Conservation (phyloP, 2,888 invertebrate species). For the Dyspetes luteomarginatus region DNA sequence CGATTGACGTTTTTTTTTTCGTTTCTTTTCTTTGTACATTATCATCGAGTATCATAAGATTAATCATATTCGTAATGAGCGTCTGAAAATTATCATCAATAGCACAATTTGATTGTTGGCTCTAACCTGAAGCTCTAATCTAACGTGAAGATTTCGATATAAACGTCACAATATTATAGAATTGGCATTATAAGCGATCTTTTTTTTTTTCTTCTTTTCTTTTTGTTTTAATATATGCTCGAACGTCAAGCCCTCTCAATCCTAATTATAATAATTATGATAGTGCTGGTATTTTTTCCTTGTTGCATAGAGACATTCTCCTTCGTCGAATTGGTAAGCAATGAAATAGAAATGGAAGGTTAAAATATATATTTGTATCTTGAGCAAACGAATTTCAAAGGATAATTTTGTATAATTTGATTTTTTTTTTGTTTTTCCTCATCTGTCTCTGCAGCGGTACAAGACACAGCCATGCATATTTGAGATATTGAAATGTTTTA, state of each 20-base stretch:
- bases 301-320: slow-evolving; percentile 80
- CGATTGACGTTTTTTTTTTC: slow-evolving; percentile 36
- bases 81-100: neutral
- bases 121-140: neutral
- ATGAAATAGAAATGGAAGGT: slow-evolving; percentile 79
- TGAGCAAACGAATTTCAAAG: slow-evolving; percentile 12
- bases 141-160: neutral
- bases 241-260: neutral
- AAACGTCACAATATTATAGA: slow-evolving; percentile 19
- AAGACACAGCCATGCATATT: slow-evolving; percentile 66
- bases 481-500: slow-evolving; percentile 25
- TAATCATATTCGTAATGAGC: slow-evolving; percentile 17
- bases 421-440: slow-evolving; percentile 1
- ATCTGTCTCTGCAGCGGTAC: slow-evolving; percentile 47
- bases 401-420: neutral
- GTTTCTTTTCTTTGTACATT: no score
- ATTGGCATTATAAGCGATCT: slow-evolving; percentile 8
- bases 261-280: slow-evolving; percentile 76
- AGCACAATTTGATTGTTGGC: slow-evolving; percentile 41
- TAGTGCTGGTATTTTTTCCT: slow-evolving; percentile 81
- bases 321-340: slow-evolving; percentile 80
- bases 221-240: neutral
- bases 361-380: slow-evolving; percentile 67
- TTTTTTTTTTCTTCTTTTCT: slow-evolving; percentile 10
- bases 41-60: slow-evolving; percentile 25